Conservation (phyloP, 2,888 invertebrate genomes). For the Xestia rhomboidea region DNA sequence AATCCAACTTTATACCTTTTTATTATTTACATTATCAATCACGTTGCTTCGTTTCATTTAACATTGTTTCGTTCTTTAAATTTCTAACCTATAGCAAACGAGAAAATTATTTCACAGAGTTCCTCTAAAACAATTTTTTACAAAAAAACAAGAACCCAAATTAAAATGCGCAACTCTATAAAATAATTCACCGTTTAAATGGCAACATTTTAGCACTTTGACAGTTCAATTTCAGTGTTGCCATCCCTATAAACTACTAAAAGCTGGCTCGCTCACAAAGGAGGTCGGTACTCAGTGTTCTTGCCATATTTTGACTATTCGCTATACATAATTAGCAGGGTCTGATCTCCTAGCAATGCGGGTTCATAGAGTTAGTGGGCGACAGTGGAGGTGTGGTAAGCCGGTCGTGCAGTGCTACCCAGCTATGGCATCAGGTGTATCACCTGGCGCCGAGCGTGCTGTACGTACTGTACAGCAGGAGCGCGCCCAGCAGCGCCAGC, state of each 20-base stretch:
- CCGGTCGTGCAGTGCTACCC: neutral
- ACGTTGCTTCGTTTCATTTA: slow-evolving; percentile 85
- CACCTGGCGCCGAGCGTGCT: slow-evolving; percentile 52
- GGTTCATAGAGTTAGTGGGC: neutral
- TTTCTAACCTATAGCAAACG: slow-evolving; percentile 78
- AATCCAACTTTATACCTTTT: slow-evolving; percentile 73
- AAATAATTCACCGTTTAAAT: slow-evolving; percentile 59
- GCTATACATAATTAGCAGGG: slow-evolving; percentile 30
- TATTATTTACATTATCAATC: slow-evolving; percentile 83
- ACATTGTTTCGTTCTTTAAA: slow-evolving; percentile 88
- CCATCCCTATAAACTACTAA: slow-evolving; percentile 59
- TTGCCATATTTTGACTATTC: slow-evolving; percentile 33
- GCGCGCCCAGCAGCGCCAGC: slow-evolving; percentile 18
- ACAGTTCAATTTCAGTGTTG: slow-evolving; percentile 58
- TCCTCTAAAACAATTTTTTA: slow-evolving; percentile 33
- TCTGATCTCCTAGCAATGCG: slow-evolving; percentile 9
- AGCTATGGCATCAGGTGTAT: too few species aligned
- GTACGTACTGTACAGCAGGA: slow-evolving; percentile 12
- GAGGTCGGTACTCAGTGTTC: slow-evolving; percentile 44
- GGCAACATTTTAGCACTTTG: slow-evolving; percentile 65
- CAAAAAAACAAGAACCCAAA: slow-evolving; percentile 57
- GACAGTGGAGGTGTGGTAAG: neutral
- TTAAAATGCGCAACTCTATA: slow-evolving; percentile 27
- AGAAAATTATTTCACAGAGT: slow-evolving; percentile 61
- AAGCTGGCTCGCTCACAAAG: slow-evolving; percentile 57